phyloP scores from a whole-genome alignment of 2,797 vertebrate genomes.

The Orestias chungarensis region DNA sequence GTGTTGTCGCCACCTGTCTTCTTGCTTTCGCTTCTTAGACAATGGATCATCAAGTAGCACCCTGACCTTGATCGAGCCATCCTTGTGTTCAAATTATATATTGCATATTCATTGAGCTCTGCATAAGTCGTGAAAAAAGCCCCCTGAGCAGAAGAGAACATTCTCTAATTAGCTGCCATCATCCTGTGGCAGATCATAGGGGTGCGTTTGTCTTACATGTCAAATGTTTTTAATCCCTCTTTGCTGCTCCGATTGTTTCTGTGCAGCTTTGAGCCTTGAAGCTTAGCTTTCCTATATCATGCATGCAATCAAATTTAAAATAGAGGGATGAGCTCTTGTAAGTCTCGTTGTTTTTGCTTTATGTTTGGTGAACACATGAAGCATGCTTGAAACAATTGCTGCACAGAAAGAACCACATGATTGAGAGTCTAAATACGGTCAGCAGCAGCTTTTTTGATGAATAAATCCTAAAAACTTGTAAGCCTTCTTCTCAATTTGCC shows the following conservation, averaged over 20 bases:
- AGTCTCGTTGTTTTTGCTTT: slow-evolving; percentile 6
- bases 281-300: slow-evolving; percentile 13
- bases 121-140: slow-evolving; percentile 63
- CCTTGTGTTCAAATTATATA: slow-evolving; percentile 55
- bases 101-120: slow-evolving; percentile 72
- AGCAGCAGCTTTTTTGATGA: slow-evolving; percentile 15
- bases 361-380: slow-evolving; percentile 16
- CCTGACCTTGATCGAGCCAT: slow-evolving; percentile 70
- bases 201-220: slow-evolving; percentile 44
- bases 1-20: slow-evolving; percentile 31
- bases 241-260: slow-evolving; percentile 8
- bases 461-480: slow-evolving; percentile 1
- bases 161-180: slow-evolving; percentile 68
- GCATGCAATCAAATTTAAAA: slow-evolving; percentile 31
- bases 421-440: slow-evolving; percentile 10
- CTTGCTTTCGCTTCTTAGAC: slow-evolving; percentile 52
- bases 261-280: not conserved
- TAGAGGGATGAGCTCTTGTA: slow-evolving; percentile 13
- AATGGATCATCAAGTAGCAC: slow-evolving; percentile 57
- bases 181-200: slow-evolving; percentile 53
- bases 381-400: slow-evolving; percentile 7
- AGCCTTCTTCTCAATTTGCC: not conserved
- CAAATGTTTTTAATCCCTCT: slow-evolving; percentile 30
- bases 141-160: slow-evolving; percentile 63
- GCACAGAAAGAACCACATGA: slow-evolving; percentile 9